Evolutionary conservation across 2,113 vertebrate genomes (phyloP).

Genomic region (Mormyrus lacerda): DNA sequence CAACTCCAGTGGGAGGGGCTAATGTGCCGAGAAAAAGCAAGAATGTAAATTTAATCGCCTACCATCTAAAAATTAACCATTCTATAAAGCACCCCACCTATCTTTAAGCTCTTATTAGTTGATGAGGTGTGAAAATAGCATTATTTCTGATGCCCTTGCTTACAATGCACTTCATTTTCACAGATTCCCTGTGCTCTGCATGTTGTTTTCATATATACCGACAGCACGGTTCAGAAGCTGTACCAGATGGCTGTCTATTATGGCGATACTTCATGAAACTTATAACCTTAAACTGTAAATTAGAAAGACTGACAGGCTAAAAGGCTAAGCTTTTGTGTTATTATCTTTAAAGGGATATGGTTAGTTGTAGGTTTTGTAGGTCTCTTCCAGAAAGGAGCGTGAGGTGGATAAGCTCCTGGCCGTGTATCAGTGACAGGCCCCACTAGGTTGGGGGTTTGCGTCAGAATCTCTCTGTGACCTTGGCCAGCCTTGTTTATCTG

Average conservation of each 20-base stretch:
- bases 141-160: neutral
- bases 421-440: slow-evolving; percentile 40
- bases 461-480: slow-evolving; percentile 26
- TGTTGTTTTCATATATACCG: neutral
- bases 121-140: neutral
- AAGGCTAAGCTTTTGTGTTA: neutral
- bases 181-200: neutral
- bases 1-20: neutral
- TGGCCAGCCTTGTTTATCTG: slow-evolving; percentile 36
- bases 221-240: neutral
- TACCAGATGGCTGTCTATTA: neutral
- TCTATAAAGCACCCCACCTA: neutral
- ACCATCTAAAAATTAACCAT: neutral
- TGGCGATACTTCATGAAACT: neutral
- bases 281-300: neutral
- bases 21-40: neutral
- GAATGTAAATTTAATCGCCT: neutral
- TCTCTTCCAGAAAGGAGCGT: neutral
- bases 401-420: slow-evolving; percentile 10
- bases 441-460: slow-evolving; percentile 23
- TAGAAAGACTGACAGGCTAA: neutral
- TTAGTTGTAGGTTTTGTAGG: neutral
- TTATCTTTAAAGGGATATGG: neutral
- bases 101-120: neutral
- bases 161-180: neutral